Base-by-base conservation (phyloP, 2,888 invertebrate genomes). In the Mesopsocus fuscifrons region DNA sequence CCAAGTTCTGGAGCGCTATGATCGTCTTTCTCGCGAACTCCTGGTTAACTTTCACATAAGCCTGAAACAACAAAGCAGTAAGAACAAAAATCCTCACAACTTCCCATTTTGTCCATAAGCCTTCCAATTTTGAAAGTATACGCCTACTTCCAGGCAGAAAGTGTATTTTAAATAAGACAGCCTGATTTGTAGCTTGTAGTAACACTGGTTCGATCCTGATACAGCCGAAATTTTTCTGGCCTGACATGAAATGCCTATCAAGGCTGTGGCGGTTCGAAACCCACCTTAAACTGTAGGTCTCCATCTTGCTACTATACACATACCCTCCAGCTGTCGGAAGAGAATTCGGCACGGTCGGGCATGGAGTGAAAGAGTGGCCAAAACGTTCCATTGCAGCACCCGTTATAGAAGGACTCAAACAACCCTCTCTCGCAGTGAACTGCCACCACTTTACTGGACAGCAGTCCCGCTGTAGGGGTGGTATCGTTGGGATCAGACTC, bases 321-420 rank as follows among this genome's bases (percentile, higher is more conserved):
- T 52, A 61, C 62, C 53, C 55, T 54, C 87, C 87, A 88, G 54
- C 84, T 76, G 47, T 82, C 82, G 0, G 74, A 75, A 48, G 74
- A 78, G 58, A 88, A 88, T 11, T 77, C 75, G 3, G 87, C 84
- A 44, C 85, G 65, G 52, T 87, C 87, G 0, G 88, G 87, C 88
- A 88, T 88, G 13, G 88, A 88, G 59, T 88, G 88, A 57, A 88
- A 88, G 11, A 88, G 64, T 0, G 89, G 89, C 89, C 89, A 89
- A 59, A 88, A 85, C 1, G 84, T 88, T 15, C 80, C 85, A 55
- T 88, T 88, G 57, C 88, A 88, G 59, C 85, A 87, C 8, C 88
- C 88, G 64, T 89, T 88, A 68, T 89, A 89, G 60, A 87, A 89
- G 45, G 77, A 76, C 54, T 88, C 80, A 56, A 88, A 87, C 44